Evolutionary conservation across 2,113 vertebrate species (phyloP).

Genomic region (Nasalis larvatus): DNA sequence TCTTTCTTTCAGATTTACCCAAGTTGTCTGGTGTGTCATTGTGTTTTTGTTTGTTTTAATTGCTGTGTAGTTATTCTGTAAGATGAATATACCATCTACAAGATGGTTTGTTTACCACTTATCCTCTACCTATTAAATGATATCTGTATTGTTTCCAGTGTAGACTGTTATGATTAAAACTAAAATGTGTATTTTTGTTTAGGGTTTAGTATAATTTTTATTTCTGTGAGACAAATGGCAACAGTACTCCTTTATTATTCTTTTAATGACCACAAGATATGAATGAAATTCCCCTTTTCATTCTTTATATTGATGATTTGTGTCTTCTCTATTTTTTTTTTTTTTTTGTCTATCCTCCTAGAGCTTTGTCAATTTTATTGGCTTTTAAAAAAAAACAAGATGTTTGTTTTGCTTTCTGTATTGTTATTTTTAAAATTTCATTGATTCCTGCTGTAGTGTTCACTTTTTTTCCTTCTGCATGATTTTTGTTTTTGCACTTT

Average conservation of each 20-base stretch:
- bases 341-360: neutral
- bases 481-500: neutral
- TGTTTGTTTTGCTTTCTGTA: neutral
- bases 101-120: neutral
- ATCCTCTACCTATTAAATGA: neutral
- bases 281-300: neutral
- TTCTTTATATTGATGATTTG: neutral
- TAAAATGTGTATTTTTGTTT: neutral
- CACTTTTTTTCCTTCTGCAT: neutral
- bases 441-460: neutral
- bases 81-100: neutral
- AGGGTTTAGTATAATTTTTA: neutral
- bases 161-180: neutral
- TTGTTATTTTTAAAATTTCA: neutral
- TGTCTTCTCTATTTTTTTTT: neutral
- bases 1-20: neutral
- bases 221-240: neutral
- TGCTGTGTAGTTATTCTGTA: neutral
- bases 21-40: neutral
- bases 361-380: neutral
- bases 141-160: neutral
- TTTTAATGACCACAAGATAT: neutral
- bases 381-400: neutral
- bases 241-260: neutral
- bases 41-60: neutral